Conservation (phyloP, 1,140 invertebrate species). For the Papilio polytes region DNA sequence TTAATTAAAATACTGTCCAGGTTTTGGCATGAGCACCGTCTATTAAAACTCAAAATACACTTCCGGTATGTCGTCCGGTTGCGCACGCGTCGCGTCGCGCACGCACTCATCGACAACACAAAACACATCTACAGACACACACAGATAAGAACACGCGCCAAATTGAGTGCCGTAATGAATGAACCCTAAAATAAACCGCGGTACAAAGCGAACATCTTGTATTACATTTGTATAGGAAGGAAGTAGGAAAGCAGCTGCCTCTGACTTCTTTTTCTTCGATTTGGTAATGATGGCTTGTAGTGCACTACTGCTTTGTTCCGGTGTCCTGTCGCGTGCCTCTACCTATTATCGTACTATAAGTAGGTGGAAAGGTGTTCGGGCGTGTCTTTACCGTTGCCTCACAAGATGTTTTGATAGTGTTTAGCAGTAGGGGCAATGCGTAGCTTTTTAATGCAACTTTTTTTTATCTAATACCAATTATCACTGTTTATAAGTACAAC, state of each 20-base stretch:
- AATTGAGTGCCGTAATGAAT: slow-evolving; percentile 78
- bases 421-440: slow-evolving; percentile 27
- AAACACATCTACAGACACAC: slow-evolving; percentile 51
- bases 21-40: slow-evolving; percentile 8
- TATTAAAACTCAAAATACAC: slow-evolving; percentile 28
- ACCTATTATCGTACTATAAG: slow-evolving; percentile 69
- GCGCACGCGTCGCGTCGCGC: slow-evolving; percentile 56
- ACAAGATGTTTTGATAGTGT: slow-evolving; percentile 72
- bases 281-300: slow-evolving; percentile 81
- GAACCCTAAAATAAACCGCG: slow-evolving; percentile 74
- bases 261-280: slow-evolving; percentile 73
- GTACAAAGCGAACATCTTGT: slow-evolving; percentile 76
- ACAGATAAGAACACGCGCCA: slow-evolving; percentile 81
- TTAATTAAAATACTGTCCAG: slow-evolving; percentile 21
- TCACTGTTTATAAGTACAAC: background rate
- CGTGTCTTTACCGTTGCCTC: slow-evolving; percentile 68
- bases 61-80: slow-evolving; percentile 16
- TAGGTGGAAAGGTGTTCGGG: slow-evolving; percentile 79
- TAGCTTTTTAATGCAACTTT: slow-evolving; percentile 6
- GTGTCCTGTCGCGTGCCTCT: slow-evolving; percentile 78
- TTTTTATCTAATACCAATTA: background rate
- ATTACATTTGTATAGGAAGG: slow-evolving; percentile 80
- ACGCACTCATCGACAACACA: slow-evolving; percentile 52
- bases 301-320: slow-evolving; percentile 73
- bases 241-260: slow-evolving; percentile 80